These are phyloP conservation scores for Leuciscus idus DNA, from an alignment of 2,113 vertebrate genomes.

Conservation along the genomic window DNA sequence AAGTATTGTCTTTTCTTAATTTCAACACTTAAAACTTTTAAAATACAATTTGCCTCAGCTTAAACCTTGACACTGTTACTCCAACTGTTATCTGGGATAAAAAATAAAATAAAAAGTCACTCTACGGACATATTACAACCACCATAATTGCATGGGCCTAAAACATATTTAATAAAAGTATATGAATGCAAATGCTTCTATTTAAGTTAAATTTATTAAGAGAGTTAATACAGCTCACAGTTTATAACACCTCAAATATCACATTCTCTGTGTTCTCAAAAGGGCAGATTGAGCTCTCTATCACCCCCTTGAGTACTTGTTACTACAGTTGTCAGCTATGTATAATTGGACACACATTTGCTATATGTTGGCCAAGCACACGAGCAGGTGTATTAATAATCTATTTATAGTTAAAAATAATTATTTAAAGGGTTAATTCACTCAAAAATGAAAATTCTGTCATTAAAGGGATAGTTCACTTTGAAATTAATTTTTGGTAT, in stretches of 20 bases:
- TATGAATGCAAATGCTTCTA: background rate
- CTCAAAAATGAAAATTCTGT: too few relatives aligned
- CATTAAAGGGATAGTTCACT: too few relatives aligned
- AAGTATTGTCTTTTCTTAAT: slow-evolving; percentile 75
- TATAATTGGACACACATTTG: background rate
- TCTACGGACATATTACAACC: background rate
- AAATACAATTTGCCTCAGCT: background rate
- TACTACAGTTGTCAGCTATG: background rate
- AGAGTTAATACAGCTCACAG: background rate
- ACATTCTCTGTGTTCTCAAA: background rate
- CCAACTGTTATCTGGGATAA: background rate
- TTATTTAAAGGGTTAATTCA: too few relatives aligned
- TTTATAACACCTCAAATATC: background rate
- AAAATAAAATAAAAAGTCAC: background rate
- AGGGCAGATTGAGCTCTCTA: background rate
- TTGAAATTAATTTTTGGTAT: too few relatives aligned
- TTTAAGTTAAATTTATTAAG: background rate
- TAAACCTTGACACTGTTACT: background rate
- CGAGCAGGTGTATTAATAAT: background rate
- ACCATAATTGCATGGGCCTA: background rate
- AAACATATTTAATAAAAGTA: background rate
- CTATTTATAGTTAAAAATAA: background rate
- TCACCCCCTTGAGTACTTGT: background rate
- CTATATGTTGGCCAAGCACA: background rate
- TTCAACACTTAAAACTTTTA: slow-evolving; percentile 67